phyloP scores from a whole-genome alignment of 2,888 invertebrate species.

The Antheraea assamensis region DNA sequence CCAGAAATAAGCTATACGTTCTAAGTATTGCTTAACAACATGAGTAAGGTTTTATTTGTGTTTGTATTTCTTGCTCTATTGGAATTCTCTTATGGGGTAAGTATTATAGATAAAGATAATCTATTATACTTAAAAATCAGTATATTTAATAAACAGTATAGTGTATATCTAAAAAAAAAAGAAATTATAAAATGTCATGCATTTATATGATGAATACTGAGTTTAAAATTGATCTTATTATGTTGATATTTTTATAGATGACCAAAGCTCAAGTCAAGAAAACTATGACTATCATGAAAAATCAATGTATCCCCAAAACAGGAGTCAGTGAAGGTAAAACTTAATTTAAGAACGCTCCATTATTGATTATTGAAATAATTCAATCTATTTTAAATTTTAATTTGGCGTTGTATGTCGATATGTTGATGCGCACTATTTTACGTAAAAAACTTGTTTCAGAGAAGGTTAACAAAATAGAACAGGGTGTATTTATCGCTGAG shows the following conservation, averaged over 20 bases:
- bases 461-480: conserved; percentile 60
- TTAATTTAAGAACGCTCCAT: not conserved
- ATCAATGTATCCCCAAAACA: conserved; percentile 83
- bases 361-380: not conserved
- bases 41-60: not conserved
- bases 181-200: not conserved
- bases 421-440: not conserved
- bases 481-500: conserved; percentile 63
- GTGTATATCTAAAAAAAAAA: not conserved
- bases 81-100: conserved; percentile 7
- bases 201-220: not conserved
- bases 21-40: not conserved
- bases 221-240: not conserved
- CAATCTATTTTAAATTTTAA: not conserved
- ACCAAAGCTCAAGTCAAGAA: conserved; percentile 82
- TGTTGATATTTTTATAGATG: conserved; percentile 51
- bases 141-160: no score
- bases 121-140: not conserved
- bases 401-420: not conserved
- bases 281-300: conserved; percentile 81
- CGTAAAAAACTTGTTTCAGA: conserved; percentile 47
- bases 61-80: not conserved
- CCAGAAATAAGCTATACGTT: not conserved
- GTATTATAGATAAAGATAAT: not conserved
- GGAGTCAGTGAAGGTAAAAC: conserved; percentile 76